A percentile compares a stretch with the other conserved stretches of the same genome.
Conservation (phyloP, 2,113 vertebrate species). For the Panurus biarmicus region DNA sequence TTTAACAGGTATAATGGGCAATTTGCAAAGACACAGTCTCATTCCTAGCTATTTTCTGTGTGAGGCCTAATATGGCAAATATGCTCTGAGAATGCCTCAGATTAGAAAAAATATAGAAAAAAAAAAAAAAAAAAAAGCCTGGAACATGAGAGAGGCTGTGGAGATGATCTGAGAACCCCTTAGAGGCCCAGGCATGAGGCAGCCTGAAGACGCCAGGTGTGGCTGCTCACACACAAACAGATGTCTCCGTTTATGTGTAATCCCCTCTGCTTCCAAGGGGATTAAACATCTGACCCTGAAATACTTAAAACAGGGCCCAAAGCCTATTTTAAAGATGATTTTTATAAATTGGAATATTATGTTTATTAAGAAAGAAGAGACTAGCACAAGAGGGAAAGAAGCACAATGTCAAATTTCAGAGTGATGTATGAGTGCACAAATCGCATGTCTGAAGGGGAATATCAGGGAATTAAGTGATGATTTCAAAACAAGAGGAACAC, state of each 20-base stretch:
- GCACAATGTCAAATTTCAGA: neutral
- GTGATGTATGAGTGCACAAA: neutral
- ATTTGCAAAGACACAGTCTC: neutral
- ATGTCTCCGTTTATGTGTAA: neutral
- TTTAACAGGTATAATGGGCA: neutral
- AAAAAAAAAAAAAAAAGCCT: neutral
- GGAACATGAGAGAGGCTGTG: neutral
- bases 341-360: neutral
- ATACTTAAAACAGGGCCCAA: neutral
- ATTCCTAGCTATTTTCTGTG: neutral
- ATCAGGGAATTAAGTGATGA: neutral
- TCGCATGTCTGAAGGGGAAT: neutral
- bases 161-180: neutral
- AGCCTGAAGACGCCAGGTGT: neutral
- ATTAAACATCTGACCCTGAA: slow-evolving; percentile 10
- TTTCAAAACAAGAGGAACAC: neutral
- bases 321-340: neutral
- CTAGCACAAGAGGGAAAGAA: neutral
- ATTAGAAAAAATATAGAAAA: neutral
- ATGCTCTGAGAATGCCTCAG: neutral
- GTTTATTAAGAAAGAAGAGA: neutral
- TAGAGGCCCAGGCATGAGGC: neutral
- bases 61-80: neutral
- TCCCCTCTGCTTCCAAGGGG: slow-evolving; percentile 11
- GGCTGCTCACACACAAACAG: slow-evolving; percentile 17